Evolutionary conservation across 2,888 invertebrate species (phyloP).

Genomic region (Luperina nickerlii): DNA sequence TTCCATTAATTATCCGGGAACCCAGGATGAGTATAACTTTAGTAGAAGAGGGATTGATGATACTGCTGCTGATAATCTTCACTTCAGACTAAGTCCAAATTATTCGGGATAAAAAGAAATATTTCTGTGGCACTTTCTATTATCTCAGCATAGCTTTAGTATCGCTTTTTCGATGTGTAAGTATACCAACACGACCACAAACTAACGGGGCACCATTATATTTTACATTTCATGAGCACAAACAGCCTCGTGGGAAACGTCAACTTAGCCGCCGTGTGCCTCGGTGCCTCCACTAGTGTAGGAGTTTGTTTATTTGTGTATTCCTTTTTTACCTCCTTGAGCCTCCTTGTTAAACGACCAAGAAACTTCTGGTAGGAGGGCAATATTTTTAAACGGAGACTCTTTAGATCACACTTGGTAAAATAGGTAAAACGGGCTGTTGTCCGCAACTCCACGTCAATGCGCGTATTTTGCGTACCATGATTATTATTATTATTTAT

Average conservation of each 20-base stretch:
- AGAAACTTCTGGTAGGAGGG: neutral
- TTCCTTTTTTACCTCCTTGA: slow-evolving; percentile 7
- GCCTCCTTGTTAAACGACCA: slow-evolving; percentile 32
- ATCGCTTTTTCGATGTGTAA: slow-evolving; percentile 29
- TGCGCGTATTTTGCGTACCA: no score
- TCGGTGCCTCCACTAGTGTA: slow-evolving; percentile 63
- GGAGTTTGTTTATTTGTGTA: slow-evolving; percentile 55
- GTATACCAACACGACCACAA: slow-evolving; percentile 55
- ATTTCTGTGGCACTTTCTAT: neutral
- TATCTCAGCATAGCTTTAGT: slow-evolving; percentile 20
- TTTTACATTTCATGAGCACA: slow-evolving; percentile 80
- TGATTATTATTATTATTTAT: no score
- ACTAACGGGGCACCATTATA: slow-evolving; percentile 79
- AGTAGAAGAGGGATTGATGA: neutral
- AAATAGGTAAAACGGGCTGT: no score
- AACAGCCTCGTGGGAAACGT: slow-evolving; percentile 83
- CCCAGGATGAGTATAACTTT: neutral
- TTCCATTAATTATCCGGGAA: neutral
- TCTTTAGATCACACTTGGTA: neutral
- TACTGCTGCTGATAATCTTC: neutral
- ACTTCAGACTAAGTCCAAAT: no score
- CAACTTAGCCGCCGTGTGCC: slow-evolving; percentile 71
- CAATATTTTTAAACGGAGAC: neutral
- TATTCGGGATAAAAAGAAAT: neutral
- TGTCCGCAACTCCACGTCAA: no score